Evolutionary conservation across 2,797 vertebrate species (phyloP).

Genomic region (Pseudomugil gertrudae): DNA sequence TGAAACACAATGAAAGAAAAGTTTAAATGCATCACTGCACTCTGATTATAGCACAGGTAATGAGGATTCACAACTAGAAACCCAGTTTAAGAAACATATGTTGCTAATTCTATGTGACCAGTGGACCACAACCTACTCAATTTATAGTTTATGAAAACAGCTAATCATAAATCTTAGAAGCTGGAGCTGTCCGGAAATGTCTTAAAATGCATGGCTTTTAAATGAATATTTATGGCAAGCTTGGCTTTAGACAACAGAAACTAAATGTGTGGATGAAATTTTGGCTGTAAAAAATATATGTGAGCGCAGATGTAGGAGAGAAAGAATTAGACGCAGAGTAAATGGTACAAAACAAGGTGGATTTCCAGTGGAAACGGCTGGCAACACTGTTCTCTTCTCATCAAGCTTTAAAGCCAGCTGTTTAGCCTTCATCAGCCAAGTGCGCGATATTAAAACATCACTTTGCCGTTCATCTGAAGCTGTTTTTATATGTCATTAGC

Average conservation of each 20-base stretch:
- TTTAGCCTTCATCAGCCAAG: not conserved
- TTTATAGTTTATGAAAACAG: too few species aligned
- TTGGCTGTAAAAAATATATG: not conserved
- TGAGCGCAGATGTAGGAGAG: not conserved
- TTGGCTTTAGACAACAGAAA: not conserved
- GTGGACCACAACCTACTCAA: too few species aligned
- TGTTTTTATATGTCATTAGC: constrained; percentile 17
- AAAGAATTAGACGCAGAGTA: not conserved
- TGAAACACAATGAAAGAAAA: not conserved
- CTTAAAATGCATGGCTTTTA: not conserved
- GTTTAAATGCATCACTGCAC: too few species aligned
- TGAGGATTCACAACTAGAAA: too few species aligned
- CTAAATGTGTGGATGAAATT: not conserved
- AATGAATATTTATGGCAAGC: not conserved
- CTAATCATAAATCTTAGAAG: too few species aligned
- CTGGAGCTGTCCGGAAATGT: not conserved
- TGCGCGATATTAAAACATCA: not conserved
- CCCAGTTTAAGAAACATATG: too few species aligned
- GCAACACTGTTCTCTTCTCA: not conserved
- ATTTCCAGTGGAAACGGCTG: not conserved
- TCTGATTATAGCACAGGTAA: too few species aligned
- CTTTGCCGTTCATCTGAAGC: constrained; percentile 20
- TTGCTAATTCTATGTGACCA: too few species aligned
- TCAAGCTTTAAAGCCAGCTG: constrained; percentile 7
- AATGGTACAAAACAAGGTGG: not conserved